Base-by-base conservation (phyloP, 2,888 invertebrate genomes). In the Agrochola macilenta region DNA sequence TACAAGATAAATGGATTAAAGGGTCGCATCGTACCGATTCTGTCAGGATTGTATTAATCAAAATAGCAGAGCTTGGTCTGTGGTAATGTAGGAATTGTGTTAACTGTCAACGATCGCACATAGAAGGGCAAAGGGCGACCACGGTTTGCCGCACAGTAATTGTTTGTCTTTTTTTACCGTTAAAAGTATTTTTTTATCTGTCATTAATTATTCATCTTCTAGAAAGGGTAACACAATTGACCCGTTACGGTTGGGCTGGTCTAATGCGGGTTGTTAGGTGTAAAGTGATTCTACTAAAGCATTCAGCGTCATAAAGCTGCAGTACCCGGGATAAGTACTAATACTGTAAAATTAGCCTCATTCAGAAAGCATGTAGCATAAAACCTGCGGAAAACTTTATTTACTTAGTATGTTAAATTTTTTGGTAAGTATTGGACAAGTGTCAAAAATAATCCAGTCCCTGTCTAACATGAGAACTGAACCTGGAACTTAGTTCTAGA, bases 71-170 rank as follows among this genome's bases (percentile, higher is more conserved):
- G 76, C 87, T 85, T 87, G 84, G 87, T 81, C 82, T 86, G 89
- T 83, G 90, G 89, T 93, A 93, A 95, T 94, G 95, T 93, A 92
- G 88, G 90, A 94, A 94, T 92, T 92, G 85, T 95, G 94, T 95
- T 86, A 90, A 89, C 91, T 93, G 93, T 92, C 93, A 90, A 87
- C 90, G 79, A 79, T 82, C 79, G 76, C 83, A 74, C 60, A 75
- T 71, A 58, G 11, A 65, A 43, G 39, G 73, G 52, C 71, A 57
- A 11, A 39, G 35, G 46, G 35, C 30, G 71, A 64, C 60, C 61
- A 26, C n/a, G 63, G 57, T 65, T 66, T n/a, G 14, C 65, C 57
- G 30, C 35, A 35, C 58, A 26, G 46, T 69, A 75, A 69, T 74
- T 71, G 64, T 66, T 74, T 69, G 57, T 69, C 57, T 75, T 85